Conservation (phyloP, 2,888 invertebrate genomes). For the Caenorhabditis virilis region DNA sequence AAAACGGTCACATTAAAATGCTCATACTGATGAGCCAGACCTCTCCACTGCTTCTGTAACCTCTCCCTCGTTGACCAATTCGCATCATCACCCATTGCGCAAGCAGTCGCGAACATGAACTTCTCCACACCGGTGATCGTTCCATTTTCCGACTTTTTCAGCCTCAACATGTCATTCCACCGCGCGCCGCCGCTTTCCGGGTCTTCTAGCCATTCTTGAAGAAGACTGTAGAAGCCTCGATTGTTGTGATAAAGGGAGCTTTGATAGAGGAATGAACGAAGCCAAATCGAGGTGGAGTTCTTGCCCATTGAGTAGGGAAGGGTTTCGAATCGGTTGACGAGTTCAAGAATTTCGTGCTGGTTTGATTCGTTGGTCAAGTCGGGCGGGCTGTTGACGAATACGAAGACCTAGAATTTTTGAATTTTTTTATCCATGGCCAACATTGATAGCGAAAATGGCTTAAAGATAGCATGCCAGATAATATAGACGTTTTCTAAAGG, state of each 20-base stretch:
- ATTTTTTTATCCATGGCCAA: too few species aligned
- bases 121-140: constrained; percentile 38
- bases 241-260: constrained; percentile 44
- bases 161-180: constrained; percentile 58
- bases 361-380: constrained; percentile 38
- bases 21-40: constrained; percentile 41
- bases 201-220: constrained; percentile 55
- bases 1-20: constrained; percentile 57
- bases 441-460: too few species aligned
- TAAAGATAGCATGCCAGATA: too few species aligned
- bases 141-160: constrained; percentile 35
- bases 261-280: constrained; percentile 50
- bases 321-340: constrained; percentile 53
- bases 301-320: constrained; percentile 58
- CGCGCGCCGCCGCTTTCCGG: constrained; percentile 51
- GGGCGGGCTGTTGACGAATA: constrained; percentile 57
- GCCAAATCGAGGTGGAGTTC: constrained; percentile 61
- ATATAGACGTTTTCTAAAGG: too few species aligned
- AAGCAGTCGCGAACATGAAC: constrained; percentile 61
- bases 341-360: constrained; percentile 44
- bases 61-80: constrained; percentile 46
- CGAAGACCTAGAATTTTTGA: constrained; percentile 40
- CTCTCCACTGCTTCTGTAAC: constrained; percentile 54
- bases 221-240: constrained; percentile 42
- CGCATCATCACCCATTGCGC: constrained; percentile 53